phyloP scores from a whole-genome alignment of 2,797 vertebrate genomes.

The Cercopithecus mitis region DNA sequence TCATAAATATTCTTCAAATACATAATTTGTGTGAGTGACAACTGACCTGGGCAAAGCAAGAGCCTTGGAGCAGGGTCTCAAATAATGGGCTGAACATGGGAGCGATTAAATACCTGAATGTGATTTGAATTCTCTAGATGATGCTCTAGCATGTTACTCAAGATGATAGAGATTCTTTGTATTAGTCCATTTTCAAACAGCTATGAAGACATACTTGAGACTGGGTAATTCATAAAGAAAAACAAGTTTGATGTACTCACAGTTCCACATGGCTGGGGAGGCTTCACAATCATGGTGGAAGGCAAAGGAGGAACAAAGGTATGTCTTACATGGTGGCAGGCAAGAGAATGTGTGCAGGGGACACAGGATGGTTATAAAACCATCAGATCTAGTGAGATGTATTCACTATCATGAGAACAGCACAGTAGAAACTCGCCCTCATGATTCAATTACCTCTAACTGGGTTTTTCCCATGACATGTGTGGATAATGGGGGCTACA shows the following conservation, averaged over 20 bases:
- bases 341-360: not conserved
- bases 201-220: not conserved
- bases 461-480: not conserved
- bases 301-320: not conserved
- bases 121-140: not conserved
- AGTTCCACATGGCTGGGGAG: not conserved
- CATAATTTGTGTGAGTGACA: not conserved
- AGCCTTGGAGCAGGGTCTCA: not conserved
- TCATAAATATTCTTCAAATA: slow-evolving; percentile 18
- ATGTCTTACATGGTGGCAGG: rapidly evolving
- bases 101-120: not conserved
- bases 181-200: not conserved
- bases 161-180: not conserved
- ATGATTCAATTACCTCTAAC: not conserved
- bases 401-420: not conserved
- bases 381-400: not conserved
- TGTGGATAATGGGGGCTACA: not conserved
- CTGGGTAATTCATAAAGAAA: not conserved
- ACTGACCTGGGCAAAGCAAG: not conserved
- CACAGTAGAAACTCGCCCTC: not conserved
- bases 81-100: not conserved
- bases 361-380: not conserved
- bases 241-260: not conserved
- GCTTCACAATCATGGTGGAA: not conserved
- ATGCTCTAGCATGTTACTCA: not conserved